Evolutionary conservation across 2,888 invertebrate genomes (phyloP).

Genomic region (Stenurella melanura): DNA sequence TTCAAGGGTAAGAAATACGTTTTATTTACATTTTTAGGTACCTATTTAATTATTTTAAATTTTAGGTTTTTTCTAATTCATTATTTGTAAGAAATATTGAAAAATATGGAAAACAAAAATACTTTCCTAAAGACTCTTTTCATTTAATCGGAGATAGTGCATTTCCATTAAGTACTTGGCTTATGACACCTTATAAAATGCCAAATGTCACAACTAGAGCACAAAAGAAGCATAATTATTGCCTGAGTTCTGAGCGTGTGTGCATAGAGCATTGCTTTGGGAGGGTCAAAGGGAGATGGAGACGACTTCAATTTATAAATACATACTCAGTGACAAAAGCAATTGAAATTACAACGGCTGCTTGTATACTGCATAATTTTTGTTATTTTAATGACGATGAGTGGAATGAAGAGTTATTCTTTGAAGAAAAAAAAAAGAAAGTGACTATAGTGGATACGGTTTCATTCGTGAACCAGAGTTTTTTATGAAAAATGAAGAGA

Average conservation of each 20-base stretch:
- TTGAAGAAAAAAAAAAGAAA: too few relatives aligned
- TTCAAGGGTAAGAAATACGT: too few relatives aligned
- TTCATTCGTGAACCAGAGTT: too few relatives aligned
- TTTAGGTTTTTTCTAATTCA: not conserved
- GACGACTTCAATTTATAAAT: not conserved
- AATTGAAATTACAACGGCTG: conserved; percentile 18
- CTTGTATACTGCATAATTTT: conserved; percentile 16
- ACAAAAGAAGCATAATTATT: not conserved
- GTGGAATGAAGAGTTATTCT: too few relatives aligned
- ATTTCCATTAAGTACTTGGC: not conserved
- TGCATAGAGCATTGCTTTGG: not conserved
- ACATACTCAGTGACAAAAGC: not conserved
- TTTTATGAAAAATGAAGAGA: too few relatives aligned
- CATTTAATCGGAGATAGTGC: not conserved
- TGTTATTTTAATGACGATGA: not conserved
- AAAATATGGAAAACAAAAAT: not conserved
- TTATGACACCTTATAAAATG: not conserved
- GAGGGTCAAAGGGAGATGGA: not conserved
- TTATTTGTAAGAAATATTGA: not conserved
- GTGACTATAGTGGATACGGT: too few relatives aligned
- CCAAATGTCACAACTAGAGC: not conserved
- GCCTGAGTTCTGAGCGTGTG: not conserved
- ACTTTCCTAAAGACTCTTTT: not conserved
- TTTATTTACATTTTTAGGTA: too few relatives aligned
- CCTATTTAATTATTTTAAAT: too few relatives aligned